Conservation (phyloP, 2,113 vertebrate species). For the Phasianus colchicus region DNA sequence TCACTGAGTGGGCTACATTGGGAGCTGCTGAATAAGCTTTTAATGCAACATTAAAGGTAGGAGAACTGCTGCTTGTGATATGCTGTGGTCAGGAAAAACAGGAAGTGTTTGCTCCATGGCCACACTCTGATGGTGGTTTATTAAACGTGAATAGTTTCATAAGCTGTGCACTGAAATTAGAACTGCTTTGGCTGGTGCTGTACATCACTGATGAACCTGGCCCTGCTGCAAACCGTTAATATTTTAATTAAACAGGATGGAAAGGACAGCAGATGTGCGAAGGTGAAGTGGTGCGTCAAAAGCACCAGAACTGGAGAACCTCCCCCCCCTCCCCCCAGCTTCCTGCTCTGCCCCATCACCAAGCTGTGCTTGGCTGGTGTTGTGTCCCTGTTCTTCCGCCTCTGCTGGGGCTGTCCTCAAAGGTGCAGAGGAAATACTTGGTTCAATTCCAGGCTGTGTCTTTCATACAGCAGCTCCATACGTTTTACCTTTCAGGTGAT, state of each 20-base stretch:
- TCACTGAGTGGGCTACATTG: background rate
- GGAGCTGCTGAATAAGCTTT: background rate
- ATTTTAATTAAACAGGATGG: background rate
- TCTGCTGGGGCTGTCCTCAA: background rate
- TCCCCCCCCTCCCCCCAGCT: accelerated
- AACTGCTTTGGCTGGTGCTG: background rate
- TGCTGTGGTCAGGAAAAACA: background rate
- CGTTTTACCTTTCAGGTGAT: background rate
- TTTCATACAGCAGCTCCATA: background rate
- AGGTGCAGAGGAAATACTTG: background rate
- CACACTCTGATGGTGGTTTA: background rate
- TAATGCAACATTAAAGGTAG: background rate
- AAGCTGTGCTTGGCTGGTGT: background rate
- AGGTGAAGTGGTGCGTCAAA: accelerated
- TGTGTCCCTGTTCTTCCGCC: background rate
- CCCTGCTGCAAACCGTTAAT: background rate
- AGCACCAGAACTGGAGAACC: background rate
- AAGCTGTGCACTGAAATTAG: accelerated
- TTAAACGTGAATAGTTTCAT: background rate
- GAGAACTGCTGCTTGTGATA: background rate
- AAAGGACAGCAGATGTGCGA: background rate
- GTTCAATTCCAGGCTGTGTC: background rate
- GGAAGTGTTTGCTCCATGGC: background rate
- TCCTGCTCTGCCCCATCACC: background rate
- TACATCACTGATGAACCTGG: background rate